Conservation (phyloP, 2,113 vertebrate genomes). For the Corythoichthys haematopterus region DNA sequence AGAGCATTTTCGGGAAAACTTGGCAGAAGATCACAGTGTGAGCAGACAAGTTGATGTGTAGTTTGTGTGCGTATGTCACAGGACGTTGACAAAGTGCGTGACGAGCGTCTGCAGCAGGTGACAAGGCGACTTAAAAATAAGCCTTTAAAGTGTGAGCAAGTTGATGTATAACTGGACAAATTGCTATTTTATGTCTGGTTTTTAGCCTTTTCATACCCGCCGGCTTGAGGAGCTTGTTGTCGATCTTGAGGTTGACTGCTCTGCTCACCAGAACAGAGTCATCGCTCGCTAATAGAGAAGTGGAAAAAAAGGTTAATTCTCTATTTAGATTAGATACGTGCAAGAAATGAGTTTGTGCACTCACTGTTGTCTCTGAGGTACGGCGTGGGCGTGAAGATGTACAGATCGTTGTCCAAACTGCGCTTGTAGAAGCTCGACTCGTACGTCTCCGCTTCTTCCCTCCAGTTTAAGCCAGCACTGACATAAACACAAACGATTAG, state of each 20-base stretch:
- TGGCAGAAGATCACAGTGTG: constrained; percentile 55
- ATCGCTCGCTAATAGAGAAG: constrained; percentile 66
- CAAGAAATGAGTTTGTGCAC: constrained; percentile 31
- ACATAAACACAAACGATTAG: neutral
- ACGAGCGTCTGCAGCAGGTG: constrained; percentile 20
- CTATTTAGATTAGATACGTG: neutral
- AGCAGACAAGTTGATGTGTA: constrained; percentile 49
- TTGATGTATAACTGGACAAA: constrained; percentile 21
- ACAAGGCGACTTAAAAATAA: constrained; percentile 1
- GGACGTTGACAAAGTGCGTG: constrained; percentile 35
- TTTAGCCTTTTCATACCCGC: constrained; percentile 74
- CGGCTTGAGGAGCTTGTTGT: constrained; percentile 82
- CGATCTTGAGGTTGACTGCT: constrained; percentile 80
- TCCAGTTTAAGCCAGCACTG: constrained; percentile 83
- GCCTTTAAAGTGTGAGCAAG: constrained; percentile 9
- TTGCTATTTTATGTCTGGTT: neutral
- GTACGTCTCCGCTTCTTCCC: constrained; percentile 86
- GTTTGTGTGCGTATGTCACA: constrained; percentile 44
- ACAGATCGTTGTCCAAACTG: constrained; percentile 89
- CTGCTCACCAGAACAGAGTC: constrained; percentile 88
- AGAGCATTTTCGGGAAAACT: constrained; percentile 37
- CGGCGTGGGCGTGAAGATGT: constrained; percentile 86
- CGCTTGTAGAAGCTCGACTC: constrained; percentile 94
- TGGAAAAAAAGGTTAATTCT: neutral
- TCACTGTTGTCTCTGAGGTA: constrained; percentile 75